Evolutionary conservation across 2,888 invertebrate species (phyloP).

Genomic region (Bombylius major): DNA sequence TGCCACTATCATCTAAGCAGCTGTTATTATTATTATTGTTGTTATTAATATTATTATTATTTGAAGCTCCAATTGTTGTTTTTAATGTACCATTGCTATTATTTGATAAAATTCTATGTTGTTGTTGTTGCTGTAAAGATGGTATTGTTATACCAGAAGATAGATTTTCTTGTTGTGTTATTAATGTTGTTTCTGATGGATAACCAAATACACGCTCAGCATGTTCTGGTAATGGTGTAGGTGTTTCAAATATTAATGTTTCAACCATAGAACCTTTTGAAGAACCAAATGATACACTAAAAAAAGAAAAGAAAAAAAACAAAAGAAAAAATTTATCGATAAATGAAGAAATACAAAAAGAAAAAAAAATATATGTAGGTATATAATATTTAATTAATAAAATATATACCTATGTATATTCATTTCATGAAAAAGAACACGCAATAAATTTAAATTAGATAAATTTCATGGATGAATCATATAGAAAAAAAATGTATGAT

Average conservation of each 20-base stretch:
- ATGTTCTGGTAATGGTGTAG: slow-evolving; percentile 50
- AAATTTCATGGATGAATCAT: neutral
- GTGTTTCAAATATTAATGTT: slow-evolving; percentile 80
- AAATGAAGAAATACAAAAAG: no score
- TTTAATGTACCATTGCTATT: slow-evolving; percentile 19
- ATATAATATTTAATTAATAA: no score
- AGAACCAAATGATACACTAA: slow-evolving; percentile 85
- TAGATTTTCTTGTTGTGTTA: neutral
- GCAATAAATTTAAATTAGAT: neutral
- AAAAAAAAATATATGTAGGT: no score
- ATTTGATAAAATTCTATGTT: slow-evolving; percentile 39
- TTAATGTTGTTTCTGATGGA: slow-evolving; percentile 5
- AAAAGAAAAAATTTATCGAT: no score
- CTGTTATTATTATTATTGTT: slow-evolving; percentile 12
- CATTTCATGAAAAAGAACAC: neutral
- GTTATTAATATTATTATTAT: slow-evolving; percentile 9
- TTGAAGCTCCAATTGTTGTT: neutral
- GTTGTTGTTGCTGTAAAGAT: slow-evolving; percentile 26
- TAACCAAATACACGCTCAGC: slow-evolving; percentile 34
- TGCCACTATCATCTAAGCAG: slow-evolving; percentile 32
- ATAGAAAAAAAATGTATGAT: no score
- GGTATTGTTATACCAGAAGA: slow-evolving; percentile 34
- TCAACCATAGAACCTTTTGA: slow-evolving; percentile 92
- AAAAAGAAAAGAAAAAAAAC: slow-evolving; percentile 22
- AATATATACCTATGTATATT: no score